Evolutionary conservation across 1,140 invertebrate species (phyloP), one percentile per base, ranked within the genome.

Genomic region (Leptinotarsa lineolata): DNA sequence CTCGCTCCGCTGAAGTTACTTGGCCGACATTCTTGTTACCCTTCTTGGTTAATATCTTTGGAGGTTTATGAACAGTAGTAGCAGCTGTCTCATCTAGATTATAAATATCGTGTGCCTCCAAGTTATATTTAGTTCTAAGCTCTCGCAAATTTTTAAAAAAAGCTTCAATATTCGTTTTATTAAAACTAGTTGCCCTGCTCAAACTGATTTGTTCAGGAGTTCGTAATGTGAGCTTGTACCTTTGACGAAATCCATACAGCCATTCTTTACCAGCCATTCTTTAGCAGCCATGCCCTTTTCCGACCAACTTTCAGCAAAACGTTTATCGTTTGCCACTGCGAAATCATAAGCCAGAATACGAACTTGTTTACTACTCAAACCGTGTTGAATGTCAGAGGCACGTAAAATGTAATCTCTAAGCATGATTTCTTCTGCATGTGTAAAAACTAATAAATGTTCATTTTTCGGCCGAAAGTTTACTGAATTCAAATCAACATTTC

Each of bases 81-180:
- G 86, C 74, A 54, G 82, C 85, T 8, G 80, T 86, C 78, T 86
- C 83, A 76, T 86, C 84, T 18, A 82, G 69, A 72, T 87, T 88
- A 67, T 72, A 85, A 48, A 86, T 83, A 72, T 81, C 59, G 60
- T 77, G 12, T 11, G 81, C 70, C 45, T 72, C 39, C 78, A 85
- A 85, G 45, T 84, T 81, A 66, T 81, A 73, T 63, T 76, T 78
- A 68, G 46, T 71, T 22, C 63, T 46, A 20, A 78, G 65, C 58
- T 68, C 22, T 22, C 5, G 3, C 22, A 68, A 76, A 80, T n/a
- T 60, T 60, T 60, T 11, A 16, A 60, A 60, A 60, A 60, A 60
- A 16, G 11, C 21, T n/a, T 60, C 15, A 11, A 60, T 21, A 60
- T 60, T 60, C 6, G 8, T 11, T 21, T 60, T 60, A n/a, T n/a